phyloP scores from a whole-genome alignment of 2,888 invertebrate species.

The Petrolisthes manimaculis region DNA sequence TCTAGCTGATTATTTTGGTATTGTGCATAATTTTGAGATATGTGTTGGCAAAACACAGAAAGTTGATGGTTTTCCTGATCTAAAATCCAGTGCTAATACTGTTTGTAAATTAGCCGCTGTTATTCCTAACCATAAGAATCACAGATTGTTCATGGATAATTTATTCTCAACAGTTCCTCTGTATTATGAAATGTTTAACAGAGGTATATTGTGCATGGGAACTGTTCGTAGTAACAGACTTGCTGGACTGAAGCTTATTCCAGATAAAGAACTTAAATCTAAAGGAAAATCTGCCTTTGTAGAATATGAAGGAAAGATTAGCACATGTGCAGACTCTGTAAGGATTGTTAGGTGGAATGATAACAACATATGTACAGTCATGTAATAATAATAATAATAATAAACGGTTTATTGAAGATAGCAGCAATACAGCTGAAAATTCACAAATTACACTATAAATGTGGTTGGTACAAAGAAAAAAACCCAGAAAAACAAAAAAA shows the following conservation, averaged over 20 bases:
- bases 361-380: conserved; percentile 40
- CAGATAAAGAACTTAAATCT: conserved; percentile 36
- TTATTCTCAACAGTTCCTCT: conserved; percentile 39
- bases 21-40: conserved; percentile 37
- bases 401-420: too few relatives aligned
- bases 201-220: conserved; percentile 42
- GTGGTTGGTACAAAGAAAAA: too few relatives aligned
- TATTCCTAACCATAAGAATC: conserved; percentile 33
- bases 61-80: conserved; percentile 32
- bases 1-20: conserved; percentile 26
- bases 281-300: conserved; percentile 44
- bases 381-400: too few relatives aligned
- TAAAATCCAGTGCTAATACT: conserved; percentile 21
- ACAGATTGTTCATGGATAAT: conserved; percentile 39
- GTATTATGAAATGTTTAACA: conserved; percentile 37
- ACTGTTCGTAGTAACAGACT: conserved; percentile 38
- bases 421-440: too few relatives aligned
- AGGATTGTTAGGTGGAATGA: conserved; percentile 42
- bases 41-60: conserved; percentile 27
- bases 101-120: conserved; percentile 35
- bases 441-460: too few relatives aligned
- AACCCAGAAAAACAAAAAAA: too few relatives aligned
- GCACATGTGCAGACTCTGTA: conserved; percentile 36
- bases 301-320: conserved; percentile 38
- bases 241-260: conserved; percentile 36